These are phyloP conservation scores for Labeo catla DNA, from an alignment of 2,113 vertebrate species.

Conservation along the genomic window DNA sequence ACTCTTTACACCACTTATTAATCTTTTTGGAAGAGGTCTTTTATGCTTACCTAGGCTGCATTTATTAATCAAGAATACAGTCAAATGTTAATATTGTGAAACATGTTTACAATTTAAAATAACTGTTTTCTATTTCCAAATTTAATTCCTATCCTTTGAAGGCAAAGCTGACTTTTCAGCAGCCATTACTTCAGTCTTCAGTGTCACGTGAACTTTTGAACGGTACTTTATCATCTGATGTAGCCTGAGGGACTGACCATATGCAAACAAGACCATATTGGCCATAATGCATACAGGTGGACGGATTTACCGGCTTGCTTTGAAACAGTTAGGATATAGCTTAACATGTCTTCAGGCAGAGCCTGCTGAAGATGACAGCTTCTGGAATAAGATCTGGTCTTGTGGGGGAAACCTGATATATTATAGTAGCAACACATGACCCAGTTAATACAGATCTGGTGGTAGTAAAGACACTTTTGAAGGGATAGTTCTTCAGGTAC, in stretches of 20 bases:
- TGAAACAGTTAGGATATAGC: not conserved
- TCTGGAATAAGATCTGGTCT: not conserved
- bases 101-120: not conserved
- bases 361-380: not conserved
- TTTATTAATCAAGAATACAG: not conserved
- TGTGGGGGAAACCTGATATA: not conserved
- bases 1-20: too few relatives aligned
- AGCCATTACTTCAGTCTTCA: not conserved
- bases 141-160: not conserved
- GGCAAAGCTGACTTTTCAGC: not conserved
- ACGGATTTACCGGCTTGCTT: slow-evolving; percentile 10
- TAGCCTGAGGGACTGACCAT: not conserved
- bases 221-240: not conserved
- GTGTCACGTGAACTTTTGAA: not conserved
- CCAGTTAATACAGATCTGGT: not conserved
- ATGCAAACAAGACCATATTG: not conserved
- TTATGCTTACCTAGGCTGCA: not conserved
- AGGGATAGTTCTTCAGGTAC: not conserved
- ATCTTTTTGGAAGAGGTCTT: too few relatives aligned
- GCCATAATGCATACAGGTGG: not conserved
- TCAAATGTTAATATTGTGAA: not conserved
- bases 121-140: not conserved
- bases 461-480: not conserved
- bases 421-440: not conserved
- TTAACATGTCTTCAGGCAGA: slow-evolving; percentile 15